Percentiles rank a stretch among this genome's conserved stretches.
Conservation (phyloP, 2,888 invertebrate species). For the Cephalotes varians region DNA sequence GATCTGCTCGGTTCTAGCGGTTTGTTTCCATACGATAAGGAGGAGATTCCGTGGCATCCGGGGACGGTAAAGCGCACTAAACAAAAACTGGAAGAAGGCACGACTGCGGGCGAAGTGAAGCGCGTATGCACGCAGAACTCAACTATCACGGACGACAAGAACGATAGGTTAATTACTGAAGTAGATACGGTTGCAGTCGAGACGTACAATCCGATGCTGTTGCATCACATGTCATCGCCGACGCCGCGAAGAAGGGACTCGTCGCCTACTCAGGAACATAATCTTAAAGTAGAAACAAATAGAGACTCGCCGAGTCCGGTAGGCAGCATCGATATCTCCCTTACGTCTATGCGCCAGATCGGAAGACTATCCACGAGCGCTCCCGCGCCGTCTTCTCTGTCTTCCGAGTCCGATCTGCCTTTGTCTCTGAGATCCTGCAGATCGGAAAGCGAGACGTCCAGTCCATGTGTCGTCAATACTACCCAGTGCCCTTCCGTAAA, state of each 20-base stretch:
- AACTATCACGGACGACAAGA: conserved; percentile 77
- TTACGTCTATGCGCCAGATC: conserved; percentile 74
- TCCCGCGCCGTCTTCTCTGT: conserved; percentile 82
- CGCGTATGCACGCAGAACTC: conserved; percentile 82
- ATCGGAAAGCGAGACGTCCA: conserved; percentile 85
- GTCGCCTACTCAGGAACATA: conserved; percentile 68
- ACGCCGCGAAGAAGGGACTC: conserved; percentile 79
- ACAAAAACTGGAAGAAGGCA: conserved; percentile 89
- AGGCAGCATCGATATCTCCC: conserved; percentile 78
- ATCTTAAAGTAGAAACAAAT: conserved; percentile 64
- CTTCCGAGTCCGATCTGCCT: conserved; percentile 84
- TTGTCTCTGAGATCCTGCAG: conserved; percentile 81
- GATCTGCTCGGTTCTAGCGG: conserved; percentile 85
- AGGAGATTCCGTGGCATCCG: conserved; percentile 89
- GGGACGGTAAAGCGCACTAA: conserved; percentile 91
- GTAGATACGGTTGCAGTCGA: conserved; percentile 79
- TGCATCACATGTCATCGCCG: conserved; percentile 83
- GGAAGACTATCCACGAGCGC: conserved; percentile 85
- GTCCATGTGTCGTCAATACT: conserved; percentile 85
- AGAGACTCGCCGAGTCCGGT: conserved; percentile 70
- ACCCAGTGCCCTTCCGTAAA: conserved; percentile 87
- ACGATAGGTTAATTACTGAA: conserved; percentile 78
- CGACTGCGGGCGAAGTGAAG: conserved; percentile 83
- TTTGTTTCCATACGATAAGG: conserved; percentile 87
- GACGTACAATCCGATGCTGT: conserved; percentile 81